A percentile compares a stretch with the other conserved stretches of the same genome.
These are phyloP conservation scores for Dicycla oo DNA, from an alignment of 2,888 invertebrate species.

Conservation along the genomic window DNA sequence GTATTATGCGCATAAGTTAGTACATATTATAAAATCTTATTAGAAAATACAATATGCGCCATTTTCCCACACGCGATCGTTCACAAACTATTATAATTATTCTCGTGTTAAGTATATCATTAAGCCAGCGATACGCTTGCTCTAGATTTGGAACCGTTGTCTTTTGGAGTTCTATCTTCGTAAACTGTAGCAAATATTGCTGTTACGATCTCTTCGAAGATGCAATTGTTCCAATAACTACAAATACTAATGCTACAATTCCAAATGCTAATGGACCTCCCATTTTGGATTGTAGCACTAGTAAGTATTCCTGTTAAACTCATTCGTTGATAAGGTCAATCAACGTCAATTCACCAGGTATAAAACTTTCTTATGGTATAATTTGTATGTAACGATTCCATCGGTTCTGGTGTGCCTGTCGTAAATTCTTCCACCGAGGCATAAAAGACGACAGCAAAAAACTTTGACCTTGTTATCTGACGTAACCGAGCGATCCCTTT, in stretches of 20 bases:
- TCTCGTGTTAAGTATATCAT: constrained; percentile 27
- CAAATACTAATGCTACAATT: neutral
- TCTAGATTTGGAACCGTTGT: constrained; percentile 18
- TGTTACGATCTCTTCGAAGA: neutral
- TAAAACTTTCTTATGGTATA: constrained; percentile 27
- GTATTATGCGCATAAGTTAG: constrained; percentile 28
- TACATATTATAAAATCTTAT: constrained; percentile 31
- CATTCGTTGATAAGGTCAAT: constrained; percentile 16
- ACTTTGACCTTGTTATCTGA: constrained; percentile 71
- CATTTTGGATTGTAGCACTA: neutral
- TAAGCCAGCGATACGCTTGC: constrained; percentile 15
- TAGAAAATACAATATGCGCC: constrained; percentile 45
- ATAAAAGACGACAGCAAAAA: constrained; percentile 54
- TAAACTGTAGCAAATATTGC: neutral
- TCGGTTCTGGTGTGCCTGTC: constrained; percentile 31
- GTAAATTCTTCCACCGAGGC: constrained; percentile 46
- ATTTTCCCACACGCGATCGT: constrained; percentile 36
- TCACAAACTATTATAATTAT: constrained; percentile 39
- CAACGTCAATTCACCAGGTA: constrained; percentile 19
- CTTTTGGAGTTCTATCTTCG: constrained; percentile 3
- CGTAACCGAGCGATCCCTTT: constrained; percentile 66
- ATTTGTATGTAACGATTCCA: constrained; percentile 42
- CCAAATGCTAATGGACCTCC: neutral
- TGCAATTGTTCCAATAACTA: neutral
- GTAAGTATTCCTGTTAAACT: constrained; percentile 1